Evolutionary conservation across 2,888 invertebrate species (phyloP), one percentile per base, ranked within the genome.

Genomic region (Drosophila suboccidentalis): DNA sequence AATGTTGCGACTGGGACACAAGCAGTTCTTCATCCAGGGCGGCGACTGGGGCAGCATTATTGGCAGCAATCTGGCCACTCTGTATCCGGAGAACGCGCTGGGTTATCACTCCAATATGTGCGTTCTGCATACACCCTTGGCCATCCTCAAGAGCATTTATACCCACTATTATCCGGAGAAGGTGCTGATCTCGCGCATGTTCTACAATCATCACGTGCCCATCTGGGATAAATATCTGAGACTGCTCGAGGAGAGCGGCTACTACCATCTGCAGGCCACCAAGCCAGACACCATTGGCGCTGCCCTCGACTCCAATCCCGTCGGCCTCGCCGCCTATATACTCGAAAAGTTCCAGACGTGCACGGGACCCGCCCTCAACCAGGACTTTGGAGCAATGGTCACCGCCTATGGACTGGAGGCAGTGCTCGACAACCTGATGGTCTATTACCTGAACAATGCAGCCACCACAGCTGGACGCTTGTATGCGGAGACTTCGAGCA

Each of bases 261-360:
- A 95, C 80, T 91, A 96, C 80, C 97, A 97, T 89, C 78, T 97
- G 2, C 98, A 98, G 91, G 95, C 96, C 0, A 97, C 97, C 0
- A 98, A 97, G 91, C 98, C 98, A 10, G 98, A 98, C 87, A 97
- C 97, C 0, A 93, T 97, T 78, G 97, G 97, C 47, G 90, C 86
- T 3, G 92, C 79, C 1, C 77, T 92, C n/a, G 65, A 78, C 5
- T 59, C 87, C 15, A 92, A 77, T 67, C 98, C 98, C 0, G 94
- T 96, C 0, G 98, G 97, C 0, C 92, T 98, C 65, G 97, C 97
- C 0, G 96, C 96, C 0, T 98, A 98, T 86, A 96, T 98, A 63
- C 92, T 98, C 11, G 98, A 98, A 89, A 98, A 98, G 91, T 98
- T 97, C 93, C 94, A 94, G 91, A 94, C 80, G 9, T 96, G 92